These are phyloP conservation scores for Chrysina gloriosa DNA, from an alignment of 2,888 invertebrate genomes.

Conservation along the genomic window DNA sequence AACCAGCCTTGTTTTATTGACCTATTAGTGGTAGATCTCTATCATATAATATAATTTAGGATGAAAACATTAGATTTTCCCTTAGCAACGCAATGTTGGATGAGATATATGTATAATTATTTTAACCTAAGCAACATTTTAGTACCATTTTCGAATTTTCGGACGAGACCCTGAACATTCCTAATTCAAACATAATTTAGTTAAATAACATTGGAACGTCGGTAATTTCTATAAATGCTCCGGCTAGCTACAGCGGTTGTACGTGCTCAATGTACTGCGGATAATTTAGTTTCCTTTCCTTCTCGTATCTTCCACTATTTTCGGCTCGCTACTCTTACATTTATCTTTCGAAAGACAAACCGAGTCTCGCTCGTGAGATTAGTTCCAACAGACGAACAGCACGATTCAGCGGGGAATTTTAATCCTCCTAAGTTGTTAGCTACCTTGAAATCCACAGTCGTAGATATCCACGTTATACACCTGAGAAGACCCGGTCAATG, in stretches of 20 bases:
- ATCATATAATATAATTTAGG: too few species aligned
- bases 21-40: too few species aligned
- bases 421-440: conserved; percentile 17
- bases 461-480: background rate
- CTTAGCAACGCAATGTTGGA: too few species aligned
- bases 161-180: background rate
- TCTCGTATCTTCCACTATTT: background rate
- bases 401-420: conserved; percentile 16
- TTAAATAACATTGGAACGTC: background rate
- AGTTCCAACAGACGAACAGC: conserved; percentile 9
- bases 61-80: too few species aligned
- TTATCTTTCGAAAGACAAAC: conserved; percentile 11
- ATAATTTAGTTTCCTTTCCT: background rate
- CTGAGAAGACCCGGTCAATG: background rate
- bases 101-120: too few species aligned
- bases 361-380: background rate
- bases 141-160: background rate
- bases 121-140: too few species aligned
- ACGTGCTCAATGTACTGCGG: background rate
- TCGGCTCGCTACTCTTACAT: conserved; percentile 1
- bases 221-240: background rate
- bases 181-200: background rate
- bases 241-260: background rate
- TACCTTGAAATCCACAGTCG: background rate
- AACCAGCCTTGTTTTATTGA: too few species aligned